Conservation (phyloP, 2,797 vertebrate genomes). For the Brachymystax lenok region DNA sequence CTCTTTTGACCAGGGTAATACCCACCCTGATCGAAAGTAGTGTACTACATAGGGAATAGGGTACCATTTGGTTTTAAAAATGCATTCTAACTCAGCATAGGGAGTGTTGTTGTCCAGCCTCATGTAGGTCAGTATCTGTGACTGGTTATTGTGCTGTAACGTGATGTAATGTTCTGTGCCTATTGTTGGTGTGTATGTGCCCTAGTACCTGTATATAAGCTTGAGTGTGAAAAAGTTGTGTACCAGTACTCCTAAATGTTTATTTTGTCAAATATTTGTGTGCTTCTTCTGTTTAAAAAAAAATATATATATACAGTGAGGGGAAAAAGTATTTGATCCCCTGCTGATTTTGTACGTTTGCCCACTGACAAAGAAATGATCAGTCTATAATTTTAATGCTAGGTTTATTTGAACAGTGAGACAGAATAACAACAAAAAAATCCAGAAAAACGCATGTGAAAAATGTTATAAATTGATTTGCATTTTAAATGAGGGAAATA, state of each 20-base stretch:
- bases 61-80: neutral
- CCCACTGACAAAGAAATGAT: too few relatives aligned
- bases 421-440: too few relatives aligned
- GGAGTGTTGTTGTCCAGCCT: conserved; percentile 79
- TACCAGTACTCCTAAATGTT: conserved; percentile 62
- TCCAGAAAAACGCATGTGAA: too few relatives aligned
- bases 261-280: conserved; percentile 67
- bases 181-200: neutral
- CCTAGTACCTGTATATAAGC: conserved; percentile 70
- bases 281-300: conserved; percentile 76
- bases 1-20: too few relatives aligned
- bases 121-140: conserved; percentile 80
- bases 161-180: conserved; percentile 70
- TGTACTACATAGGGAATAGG: neutral
- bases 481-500: too few relatives aligned
- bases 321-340: too few relatives aligned
- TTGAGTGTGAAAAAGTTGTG: conserved; percentile 76
- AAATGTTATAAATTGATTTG: too few relatives aligned
- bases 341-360: too few relatives aligned
- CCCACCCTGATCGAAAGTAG: conserved; percentile 66
- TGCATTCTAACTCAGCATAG: conserved; percentile 71
- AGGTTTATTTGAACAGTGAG: too few relatives aligned
- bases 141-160: conserved; percentile 78
- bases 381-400: too few relatives aligned
- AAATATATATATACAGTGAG: too few relatives aligned